These are phyloP conservation scores for Caranx ignobilis DNA, from an alignment of 2,113 vertebrate genomes.

Conservation along the genomic window DNA sequence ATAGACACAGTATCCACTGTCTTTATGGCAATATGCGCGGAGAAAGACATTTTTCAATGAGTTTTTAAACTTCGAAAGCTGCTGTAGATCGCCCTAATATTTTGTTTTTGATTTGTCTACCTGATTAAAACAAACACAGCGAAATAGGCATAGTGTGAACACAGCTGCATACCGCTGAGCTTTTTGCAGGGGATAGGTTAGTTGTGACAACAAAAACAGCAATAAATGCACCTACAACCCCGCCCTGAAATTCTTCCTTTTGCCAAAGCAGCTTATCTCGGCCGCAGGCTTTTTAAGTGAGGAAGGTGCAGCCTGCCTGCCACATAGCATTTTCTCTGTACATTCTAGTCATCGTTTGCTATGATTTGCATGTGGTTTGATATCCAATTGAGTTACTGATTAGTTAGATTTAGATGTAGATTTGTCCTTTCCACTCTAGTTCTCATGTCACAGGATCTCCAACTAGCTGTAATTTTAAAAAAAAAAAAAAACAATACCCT, in stretches of 20 bases:
- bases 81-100: neutral
- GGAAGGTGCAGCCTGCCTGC: neutral
- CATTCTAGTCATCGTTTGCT: no score
- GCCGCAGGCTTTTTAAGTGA: neutral
- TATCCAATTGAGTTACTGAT: no score
- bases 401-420: neutral
- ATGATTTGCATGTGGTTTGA: no score
- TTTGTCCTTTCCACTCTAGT: neutral
- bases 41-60: neutral
- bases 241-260: conserved; percentile 42
- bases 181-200: neutral
- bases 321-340: neutral
- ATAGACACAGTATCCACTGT: neutral
- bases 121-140: no score
- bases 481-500: neutral
- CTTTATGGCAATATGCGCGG: neutral
- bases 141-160: neutral
- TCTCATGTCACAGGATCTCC: neutral
- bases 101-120: neutral
- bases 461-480: neutral
- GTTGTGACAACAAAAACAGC: neutral
- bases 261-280: conserved; percentile 10
- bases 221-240: conserved; percentile 6
- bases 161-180: neutral
- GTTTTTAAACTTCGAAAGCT: no score